phyloP scores from a whole-genome alignment of 2,797 vertebrate species.

The Craterocephalus amniculus region DNA sequence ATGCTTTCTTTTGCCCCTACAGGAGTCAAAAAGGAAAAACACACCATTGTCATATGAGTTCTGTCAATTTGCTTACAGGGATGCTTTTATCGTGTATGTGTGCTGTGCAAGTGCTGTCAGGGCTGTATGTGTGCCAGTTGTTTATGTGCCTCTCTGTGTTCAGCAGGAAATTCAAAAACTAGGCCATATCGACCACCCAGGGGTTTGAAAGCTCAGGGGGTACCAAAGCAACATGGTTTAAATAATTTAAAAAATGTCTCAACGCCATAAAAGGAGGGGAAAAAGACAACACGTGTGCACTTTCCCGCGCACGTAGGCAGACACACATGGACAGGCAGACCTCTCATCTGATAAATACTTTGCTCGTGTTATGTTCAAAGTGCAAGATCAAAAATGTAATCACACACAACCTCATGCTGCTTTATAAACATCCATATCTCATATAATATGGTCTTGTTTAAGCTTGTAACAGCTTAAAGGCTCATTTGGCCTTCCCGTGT shows the following conservation, averaged over 20 bases:
- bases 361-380: conserved; percentile 60
- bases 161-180: conserved; percentile 80
- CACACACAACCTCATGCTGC: conserved; percentile 55
- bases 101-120: conserved; percentile 18
- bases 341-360: conserved; percentile 48
- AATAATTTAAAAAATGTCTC: conserved; percentile 66
- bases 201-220: conserved; percentile 80
- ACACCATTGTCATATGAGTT: conserved; percentile 63
- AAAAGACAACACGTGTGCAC: conserved; percentile 49
- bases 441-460: conserved; percentile 44
- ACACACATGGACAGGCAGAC: conserved; percentile 26
- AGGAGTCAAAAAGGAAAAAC: conserved; percentile 48
- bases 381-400: conserved; percentile 68
- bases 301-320: conserved; percentile 5
- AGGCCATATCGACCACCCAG: conserved; percentile 84
- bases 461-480: conserved; percentile 48
- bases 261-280: conserved; percentile 46
- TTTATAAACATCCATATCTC: conserved; percentile 70
- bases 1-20: conserved; percentile 31
- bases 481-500: conserved; percentile 53
- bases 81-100: conserved; percentile 27
- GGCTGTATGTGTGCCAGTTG: conserved; percentile 73
- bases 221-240: conserved; percentile 76
- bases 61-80: conserved; percentile 51
- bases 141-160: conserved; percentile 71